Evolutionary conservation across 1,140 invertebrate genomes (phyloP).

Genomic region (Hylaeus anthracinus): DNA sequence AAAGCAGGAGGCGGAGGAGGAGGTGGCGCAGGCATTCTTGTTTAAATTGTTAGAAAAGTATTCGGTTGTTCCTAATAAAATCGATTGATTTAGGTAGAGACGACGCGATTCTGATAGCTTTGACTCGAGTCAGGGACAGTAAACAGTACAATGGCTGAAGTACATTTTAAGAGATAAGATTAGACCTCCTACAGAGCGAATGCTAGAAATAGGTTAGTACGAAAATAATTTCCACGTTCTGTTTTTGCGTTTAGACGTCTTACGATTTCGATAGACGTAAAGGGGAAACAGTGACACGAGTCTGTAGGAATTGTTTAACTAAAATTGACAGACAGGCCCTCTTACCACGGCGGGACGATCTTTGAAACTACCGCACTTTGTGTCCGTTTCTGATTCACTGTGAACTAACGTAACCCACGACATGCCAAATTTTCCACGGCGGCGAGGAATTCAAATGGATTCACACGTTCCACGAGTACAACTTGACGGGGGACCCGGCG

Average conservation of each 20-base stretch:
- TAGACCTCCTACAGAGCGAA: constrained; percentile 27
- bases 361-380: constrained; percentile 43
- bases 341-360: not conserved
- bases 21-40: constrained; percentile 83
- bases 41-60: constrained; percentile 34
- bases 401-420: constrained; percentile 23
- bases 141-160: constrained; percentile 12
- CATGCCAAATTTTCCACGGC: constrained; percentile 24
- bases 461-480: not conserved
- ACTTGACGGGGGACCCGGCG: not conserved
- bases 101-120: no score
- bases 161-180: constrained; percentile 39
- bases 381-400: constrained; percentile 21
- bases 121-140: not conserved
- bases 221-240: constrained; percentile 18
- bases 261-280: not conserved
- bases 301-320: constrained; percentile 6
- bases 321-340: constrained; percentile 8
- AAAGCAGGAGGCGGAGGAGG: constrained; percentile 82
- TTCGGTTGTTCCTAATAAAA: not conserved
- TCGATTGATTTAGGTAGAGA: not conserved
- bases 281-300: not conserved
- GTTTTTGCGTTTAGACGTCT: not conserved
- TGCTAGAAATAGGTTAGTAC: constrained; percentile 26
- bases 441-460: not conserved